A percentile compares a stretch with the other conserved stretches of the same genome.
These are phyloP conservation scores for Acleris cristana DNA, from an alignment of 2,888 invertebrate genomes.

Conservation along the genomic window DNA sequence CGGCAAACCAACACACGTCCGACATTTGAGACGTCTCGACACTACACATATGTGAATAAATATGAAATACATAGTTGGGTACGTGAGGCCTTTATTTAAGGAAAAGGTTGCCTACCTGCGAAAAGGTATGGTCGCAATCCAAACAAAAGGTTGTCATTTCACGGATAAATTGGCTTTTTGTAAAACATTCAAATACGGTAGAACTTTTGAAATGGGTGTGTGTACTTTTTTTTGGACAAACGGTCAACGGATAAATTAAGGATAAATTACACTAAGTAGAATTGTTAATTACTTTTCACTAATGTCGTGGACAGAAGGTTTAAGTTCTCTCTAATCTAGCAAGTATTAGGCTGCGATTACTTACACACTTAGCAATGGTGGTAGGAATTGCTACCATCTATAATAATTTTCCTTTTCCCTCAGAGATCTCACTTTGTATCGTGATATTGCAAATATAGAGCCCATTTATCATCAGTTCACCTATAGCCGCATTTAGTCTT, in stretches of 20 bases:
- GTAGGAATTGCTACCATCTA: no score
- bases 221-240: conserved; percentile 20
- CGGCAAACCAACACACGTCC: conserved; percentile 16
- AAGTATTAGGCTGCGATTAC: no score
- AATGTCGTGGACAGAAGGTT: background rate
- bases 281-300: background rate
- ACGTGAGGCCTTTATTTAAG: conserved; percentile 52
- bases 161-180: conserved; percentile 48
- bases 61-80: conserved; percentile 44
- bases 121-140: conserved; percentile 42
- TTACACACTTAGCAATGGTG: no score
- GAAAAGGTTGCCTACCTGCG: conserved; percentile 53
- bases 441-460: no score
- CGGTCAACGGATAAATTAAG: background rate
- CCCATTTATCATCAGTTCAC: no score
- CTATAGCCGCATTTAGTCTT: no score
- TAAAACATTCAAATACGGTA: conserved; percentile 48
- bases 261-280: no score
- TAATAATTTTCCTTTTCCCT: no score
- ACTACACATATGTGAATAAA: conserved; percentile 31
- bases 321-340: no score
- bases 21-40: conserved; percentile 20
- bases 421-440: no score
- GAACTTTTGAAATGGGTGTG: conserved; percentile 34
- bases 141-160: conserved; percentile 51